Evolutionary conservation across 2,797 vertebrate genomes (phyloP), one percentile per base, ranked within the genome.

Genomic region (Cirrhinus molitorella): DNA sequence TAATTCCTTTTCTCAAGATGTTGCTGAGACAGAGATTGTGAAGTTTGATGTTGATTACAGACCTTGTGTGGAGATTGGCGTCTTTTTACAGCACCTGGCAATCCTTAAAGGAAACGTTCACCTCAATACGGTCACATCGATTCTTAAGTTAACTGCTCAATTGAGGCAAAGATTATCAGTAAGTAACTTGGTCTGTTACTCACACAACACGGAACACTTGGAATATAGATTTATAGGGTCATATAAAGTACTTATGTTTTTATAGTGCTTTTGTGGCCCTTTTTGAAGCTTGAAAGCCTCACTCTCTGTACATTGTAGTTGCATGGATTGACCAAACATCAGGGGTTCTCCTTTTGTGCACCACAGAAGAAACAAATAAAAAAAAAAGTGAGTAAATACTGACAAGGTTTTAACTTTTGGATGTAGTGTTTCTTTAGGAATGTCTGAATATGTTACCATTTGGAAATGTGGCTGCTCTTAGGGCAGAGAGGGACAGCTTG

Each of bases 401-500:
- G 25, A 71, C 14, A 71, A 5, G 19, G 37, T 40, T 40, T 40
- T 40, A 0, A 11, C 16, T 65, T 9, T 31, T 37, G 19, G 21
- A 47, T 37, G 14, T 16, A 19, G 9, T 31, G 3, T 14, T 14
- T 45, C 40, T 70, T 25, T 70, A 45, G 53, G n/a, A 61, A 31
- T 10, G 17, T 81, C 63, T 61, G 43, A 81, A 59, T 75, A 37
- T 1, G 23, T 13, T 23, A 57, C 12, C 14, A 4, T 31, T 79
- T 49, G 43, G 25, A 66, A 47, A 45, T 61, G 57, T 61, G 23
- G 40, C 77, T 59, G 14, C n/a, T 45, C 49, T 59, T 37, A 37
- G 71, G 49, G 57, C 13, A 59, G 34, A 80, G 61, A 34, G 59
- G 59, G 49, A 68, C 83, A 59, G 78, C 23, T 79, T 66, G 67